Conservation (phyloP, 1,140 invertebrate species). For the Trachelipus rathkii region DNA sequence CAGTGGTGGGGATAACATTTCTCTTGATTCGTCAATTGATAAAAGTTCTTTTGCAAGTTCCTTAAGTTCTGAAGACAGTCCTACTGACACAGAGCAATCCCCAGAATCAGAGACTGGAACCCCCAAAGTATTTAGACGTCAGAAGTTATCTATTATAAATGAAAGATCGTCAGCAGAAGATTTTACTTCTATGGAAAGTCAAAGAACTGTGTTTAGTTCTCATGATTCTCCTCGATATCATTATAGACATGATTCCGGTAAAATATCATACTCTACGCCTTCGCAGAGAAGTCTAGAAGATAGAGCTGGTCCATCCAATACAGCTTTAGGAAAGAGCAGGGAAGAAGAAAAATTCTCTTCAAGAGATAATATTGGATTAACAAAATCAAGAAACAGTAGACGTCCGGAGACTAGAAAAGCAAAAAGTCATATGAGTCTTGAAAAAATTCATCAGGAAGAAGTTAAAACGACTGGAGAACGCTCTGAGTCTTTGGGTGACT, state of each 20-base stretch:
- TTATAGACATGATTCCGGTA: constrained; percentile 29
- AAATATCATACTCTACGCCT: constrained; percentile 33
- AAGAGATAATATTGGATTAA: constrained; percentile 58
- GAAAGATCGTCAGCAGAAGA: constrained; percentile 44
- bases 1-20: constrained; percentile 30
- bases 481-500: constrained; percentile 43
- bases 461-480: constrained; percentile 43
- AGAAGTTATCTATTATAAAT: constrained; percentile 41
- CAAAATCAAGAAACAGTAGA: constrained; percentile 60
- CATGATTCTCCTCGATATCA: constrained; percentile 44
- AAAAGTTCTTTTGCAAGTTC: constrained; percentile 46
- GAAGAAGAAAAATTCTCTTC: constrained; percentile 49
- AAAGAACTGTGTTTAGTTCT: constrained; percentile 44
- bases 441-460: constrained; percentile 44
- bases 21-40: constrained; percentile 40
- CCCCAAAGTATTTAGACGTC: constrained; percentile 34
- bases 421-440: constrained; percentile 44
- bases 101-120: constrained; percentile 47
- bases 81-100: constrained; percentile 48
- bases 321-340: constrained; percentile 21
- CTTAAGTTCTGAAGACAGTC: constrained; percentile 48
- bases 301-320: constrained; percentile 39
- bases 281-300: constrained; percentile 52
- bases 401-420: constrained; percentile 48
- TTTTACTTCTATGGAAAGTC: constrained; percentile 43